These are phyloP conservation scores for Ascidia mentula DNA, from an alignment of 23 tunicate genomes.

Conservation along the genomic window DNA sequence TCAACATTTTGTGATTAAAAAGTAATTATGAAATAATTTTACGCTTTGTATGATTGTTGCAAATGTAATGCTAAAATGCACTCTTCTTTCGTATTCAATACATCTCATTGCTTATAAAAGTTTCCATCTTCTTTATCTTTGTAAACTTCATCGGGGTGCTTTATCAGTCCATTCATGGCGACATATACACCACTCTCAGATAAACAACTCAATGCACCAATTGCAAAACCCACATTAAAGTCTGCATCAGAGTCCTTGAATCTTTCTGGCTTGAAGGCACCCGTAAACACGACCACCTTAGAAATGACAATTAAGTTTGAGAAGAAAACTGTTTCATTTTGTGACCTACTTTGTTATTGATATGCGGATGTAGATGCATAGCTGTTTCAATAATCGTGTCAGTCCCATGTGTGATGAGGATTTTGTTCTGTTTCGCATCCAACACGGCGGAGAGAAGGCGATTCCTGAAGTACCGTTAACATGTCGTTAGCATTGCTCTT, in stretches of 20 bases:
- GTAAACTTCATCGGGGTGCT: not conserved
- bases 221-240: slow-evolving; percentile 26
- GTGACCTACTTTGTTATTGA: slow-evolving; percentile 2
- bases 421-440: not conserved
- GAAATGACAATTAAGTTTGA: not conserved
- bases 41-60: too few relatives aligned
- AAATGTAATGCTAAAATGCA: too few relatives aligned
- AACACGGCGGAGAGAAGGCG: not conserved
- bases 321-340: not conserved
- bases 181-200: slow-evolving; percentile 1
- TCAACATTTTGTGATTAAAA: too few relatives aligned
- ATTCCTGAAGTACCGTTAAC: slow-evolving; percentile 3
- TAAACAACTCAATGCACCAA: not conserved
- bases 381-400: slow-evolving; percentile 29
- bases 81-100: too few relatives aligned
- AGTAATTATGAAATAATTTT: too few relatives aligned
- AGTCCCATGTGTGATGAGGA: slow-evolving; percentile 32
- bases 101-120: too few relatives aligned
- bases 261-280: slow-evolving; percentile 26
- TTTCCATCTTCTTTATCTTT: slow-evolving; percentile 19
- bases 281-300: slow-evolving; percentile 11
- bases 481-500: too few relatives aligned
- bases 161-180: slow-evolving; percentile 18
- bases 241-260: slow-evolving; percentile 35
- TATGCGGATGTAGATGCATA: not conserved